Evolutionary conservation across 2,113 vertebrate genomes (phyloP).

Genomic region (Rhipidura dahli): DNA sequence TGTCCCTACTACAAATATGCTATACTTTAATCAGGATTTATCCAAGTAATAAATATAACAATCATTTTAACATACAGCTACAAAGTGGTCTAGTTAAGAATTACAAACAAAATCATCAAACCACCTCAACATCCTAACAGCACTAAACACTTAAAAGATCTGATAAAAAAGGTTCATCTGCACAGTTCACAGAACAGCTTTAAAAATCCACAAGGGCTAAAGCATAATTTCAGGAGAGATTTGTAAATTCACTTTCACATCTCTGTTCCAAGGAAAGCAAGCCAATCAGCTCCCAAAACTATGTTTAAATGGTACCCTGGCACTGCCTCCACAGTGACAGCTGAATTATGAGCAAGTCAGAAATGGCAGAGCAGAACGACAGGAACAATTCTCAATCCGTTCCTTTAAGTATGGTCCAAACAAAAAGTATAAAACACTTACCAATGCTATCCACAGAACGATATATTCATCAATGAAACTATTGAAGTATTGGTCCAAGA

Average conservation of each 20-base stretch:
- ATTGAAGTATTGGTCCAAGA: constrained; percentile 97
- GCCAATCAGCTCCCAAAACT: background rate
- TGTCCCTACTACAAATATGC: background rate
- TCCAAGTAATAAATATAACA: background rate
- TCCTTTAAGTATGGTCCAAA: background rate
- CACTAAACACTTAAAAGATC: background rate
- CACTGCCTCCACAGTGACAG: background rate
- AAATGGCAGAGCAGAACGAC: background rate
- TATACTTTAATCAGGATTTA: background rate
- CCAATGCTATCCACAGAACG: constrained; percentile 92
- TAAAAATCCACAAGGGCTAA: background rate
- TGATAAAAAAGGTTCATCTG: background rate
- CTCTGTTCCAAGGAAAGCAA: background rate
- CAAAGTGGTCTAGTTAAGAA: background rate
- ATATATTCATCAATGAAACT: constrained; percentile 91
- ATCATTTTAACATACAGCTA: background rate
- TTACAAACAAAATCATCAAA: background rate
- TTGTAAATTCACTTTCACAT: background rate
- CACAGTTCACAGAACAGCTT: background rate
- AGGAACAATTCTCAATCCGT: background rate
- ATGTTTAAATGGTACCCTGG: background rate
- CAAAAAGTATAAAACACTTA: constrained; percentile 49
- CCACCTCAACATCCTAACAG: background rate
- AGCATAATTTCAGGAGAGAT: background rate
- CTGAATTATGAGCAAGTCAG: background rate